Percentiles rank a stretch among this genome's conserved stretches.
phyloP scores from a whole-genome alignment of 2,113 vertebrate genomes.

The Misgurnus mizolepis region DNA sequence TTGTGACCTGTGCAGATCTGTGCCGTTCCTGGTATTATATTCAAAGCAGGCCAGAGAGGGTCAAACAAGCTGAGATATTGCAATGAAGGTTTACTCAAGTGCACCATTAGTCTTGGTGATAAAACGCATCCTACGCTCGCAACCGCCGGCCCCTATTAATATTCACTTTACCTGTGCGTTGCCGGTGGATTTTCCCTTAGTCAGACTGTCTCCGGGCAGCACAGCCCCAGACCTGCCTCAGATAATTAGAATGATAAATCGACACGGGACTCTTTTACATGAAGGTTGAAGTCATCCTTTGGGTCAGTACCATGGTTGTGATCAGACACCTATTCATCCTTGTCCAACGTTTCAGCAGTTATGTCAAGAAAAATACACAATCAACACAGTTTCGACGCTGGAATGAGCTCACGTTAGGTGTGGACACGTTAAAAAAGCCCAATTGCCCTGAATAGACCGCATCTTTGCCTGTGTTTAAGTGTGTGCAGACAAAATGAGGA shows the following conservation, averaged over 20 bases:
- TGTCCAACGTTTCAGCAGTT: slow-evolving; percentile 27
- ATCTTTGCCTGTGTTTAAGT: slow-evolving; percentile 24
- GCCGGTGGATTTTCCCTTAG: slow-evolving; percentile 65
- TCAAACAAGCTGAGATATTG: slow-evolving; percentile 70
- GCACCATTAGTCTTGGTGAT: slow-evolving; percentile 71
- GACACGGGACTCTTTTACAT: slow-evolving; percentile 46
- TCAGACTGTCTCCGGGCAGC: slow-evolving; percentile 63
- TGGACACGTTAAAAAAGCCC: slow-evolving; percentile 61
- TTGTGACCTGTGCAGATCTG: slow-evolving; percentile 52
- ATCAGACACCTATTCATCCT: slow-evolving; percentile 42
- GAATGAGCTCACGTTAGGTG: slow-evolving; percentile 61
- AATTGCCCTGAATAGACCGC: slow-evolving; percentile 33
- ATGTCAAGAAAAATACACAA: slow-evolving; percentile 49
- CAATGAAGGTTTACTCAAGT: slow-evolving; percentile 63
- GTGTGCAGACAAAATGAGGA: slow-evolving; percentile 24
- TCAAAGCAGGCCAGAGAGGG: slow-evolving; percentile 63
- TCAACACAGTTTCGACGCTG: slow-evolving; percentile 49
- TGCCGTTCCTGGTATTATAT: slow-evolving; percentile 57
- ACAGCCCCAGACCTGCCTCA: slow-evolving; percentile 64
- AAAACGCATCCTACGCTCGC: slow-evolving; percentile 63
- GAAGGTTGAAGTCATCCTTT: slow-evolving; percentile 40
- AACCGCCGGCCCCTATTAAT: slow-evolving; percentile 64
- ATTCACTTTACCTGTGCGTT: slow-evolving; percentile 58
- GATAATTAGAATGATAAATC: slow-evolving; percentile 76
- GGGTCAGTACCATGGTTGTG: slow-evolving; percentile 42